Conservation (phyloP, 1,140 invertebrate genomes). For the Panagrolaimus sp. region DNA sequence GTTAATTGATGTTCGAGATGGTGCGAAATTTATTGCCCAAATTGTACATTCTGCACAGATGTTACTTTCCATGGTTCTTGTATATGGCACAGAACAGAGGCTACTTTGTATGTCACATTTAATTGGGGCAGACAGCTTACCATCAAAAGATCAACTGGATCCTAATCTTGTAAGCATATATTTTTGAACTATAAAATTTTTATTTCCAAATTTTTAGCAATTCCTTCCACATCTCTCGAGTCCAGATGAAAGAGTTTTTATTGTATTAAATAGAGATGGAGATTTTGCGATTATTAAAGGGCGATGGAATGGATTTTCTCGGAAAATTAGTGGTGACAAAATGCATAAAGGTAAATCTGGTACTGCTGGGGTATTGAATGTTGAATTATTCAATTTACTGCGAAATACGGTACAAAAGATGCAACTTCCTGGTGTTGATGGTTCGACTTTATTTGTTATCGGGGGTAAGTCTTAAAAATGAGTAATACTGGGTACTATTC, state of each 20-base stretch:
- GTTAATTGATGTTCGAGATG: slow-evolving; percentile 39
- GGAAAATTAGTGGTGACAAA: slow-evolving; percentile 33
- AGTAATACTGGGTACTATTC: too few species aligned
- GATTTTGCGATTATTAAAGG: slow-evolving; percentile 47
- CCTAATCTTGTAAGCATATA: slow-evolving; percentile 32
- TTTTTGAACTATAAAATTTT: neutral
- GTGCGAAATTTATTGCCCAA: slow-evolving; percentile 45
- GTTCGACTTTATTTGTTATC: slow-evolving; percentile 44
- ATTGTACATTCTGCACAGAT: slow-evolving; percentile 38
- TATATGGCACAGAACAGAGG: slow-evolving; percentile 45
- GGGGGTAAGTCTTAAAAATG: too few species aligned
- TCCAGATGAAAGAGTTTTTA: slow-evolving; percentile 38
- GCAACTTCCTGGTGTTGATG: slow-evolving; percentile 42
- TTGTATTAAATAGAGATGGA: slow-evolving; percentile 40
- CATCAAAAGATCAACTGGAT: slow-evolving; percentile 50
- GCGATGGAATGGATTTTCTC: slow-evolving; percentile 40
- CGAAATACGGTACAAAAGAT: slow-evolving; percentile 49
- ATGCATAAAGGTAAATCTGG: slow-evolving; percentile 31
- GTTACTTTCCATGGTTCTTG: slow-evolving; percentile 40
- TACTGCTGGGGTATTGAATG: slow-evolving; percentile 29
- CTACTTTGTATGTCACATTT: slow-evolving; percentile 45
- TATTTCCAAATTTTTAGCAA: slow-evolving; percentile 32
- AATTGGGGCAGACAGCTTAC: slow-evolving; percentile 45
- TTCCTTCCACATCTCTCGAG: slow-evolving; percentile 44
- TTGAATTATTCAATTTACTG: slow-evolving; percentile 45